Conservation (phyloP, 1,140 invertebrate genomes). For the Arion vulgaris region DNA sequence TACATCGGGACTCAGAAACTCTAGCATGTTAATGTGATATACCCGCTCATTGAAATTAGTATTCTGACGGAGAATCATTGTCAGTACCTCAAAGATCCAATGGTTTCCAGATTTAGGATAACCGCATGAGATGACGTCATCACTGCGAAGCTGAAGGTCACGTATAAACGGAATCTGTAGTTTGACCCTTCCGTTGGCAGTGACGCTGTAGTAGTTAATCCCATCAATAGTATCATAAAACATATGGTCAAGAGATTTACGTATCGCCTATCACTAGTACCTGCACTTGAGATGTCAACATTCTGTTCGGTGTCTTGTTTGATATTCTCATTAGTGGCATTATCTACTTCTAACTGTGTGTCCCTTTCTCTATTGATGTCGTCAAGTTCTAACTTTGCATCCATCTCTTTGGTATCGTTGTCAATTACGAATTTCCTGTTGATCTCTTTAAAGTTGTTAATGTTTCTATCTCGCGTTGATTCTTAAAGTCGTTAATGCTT, state of each 20-base stretch:
- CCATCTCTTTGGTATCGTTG: too few species aligned
- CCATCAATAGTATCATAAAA: not conserved
- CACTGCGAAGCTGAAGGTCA: not conserved
- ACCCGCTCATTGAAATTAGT: not conserved
- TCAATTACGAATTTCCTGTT: too few species aligned
- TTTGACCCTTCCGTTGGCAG: not conserved
- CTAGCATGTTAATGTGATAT: not conserved
- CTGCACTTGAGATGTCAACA: not conserved
- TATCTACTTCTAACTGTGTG: too few species aligned
- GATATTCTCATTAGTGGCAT: too few species aligned
- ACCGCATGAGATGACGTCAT: not conserved
- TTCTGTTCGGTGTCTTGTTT: too few species aligned
- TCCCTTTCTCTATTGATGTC: too few species aligned
- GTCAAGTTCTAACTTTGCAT: too few species aligned
- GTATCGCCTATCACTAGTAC: not conserved
- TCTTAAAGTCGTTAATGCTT: too few species aligned
- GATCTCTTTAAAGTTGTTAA: too few species aligned
- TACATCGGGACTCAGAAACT: not conserved
- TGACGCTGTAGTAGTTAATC: not conserved
- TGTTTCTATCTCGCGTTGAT: too few species aligned
- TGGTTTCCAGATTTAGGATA: not conserved
- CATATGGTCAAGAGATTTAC: constrained; percentile 11
- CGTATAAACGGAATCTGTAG: not conserved
- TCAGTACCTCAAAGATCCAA: not conserved
- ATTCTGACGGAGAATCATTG: not conserved